Percentiles rank a stretch among this genome's conserved stretches.
Evolutionary conservation across 2,113 vertebrate genomes (phyloP).

Genomic region (Labeo catla): DNA sequence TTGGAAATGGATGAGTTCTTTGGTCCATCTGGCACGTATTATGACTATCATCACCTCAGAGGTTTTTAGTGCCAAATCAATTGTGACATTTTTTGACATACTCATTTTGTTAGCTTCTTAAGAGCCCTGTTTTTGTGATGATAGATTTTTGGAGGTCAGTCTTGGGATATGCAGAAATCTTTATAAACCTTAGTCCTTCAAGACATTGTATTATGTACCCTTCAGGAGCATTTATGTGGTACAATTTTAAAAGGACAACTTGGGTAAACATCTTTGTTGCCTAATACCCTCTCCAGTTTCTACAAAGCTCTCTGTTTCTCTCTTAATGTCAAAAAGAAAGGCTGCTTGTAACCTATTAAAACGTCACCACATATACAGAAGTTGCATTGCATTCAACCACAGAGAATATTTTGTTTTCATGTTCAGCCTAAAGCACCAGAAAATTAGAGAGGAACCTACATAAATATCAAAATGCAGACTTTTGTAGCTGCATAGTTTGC

Average conservation of each 20-base stretch:
- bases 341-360: slow-evolving; percentile 22
- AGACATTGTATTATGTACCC: slow-evolving; percentile 9
- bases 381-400: not conserved
- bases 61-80: not conserved
- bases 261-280: not conserved
- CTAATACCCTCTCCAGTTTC: not conserved
- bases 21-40: not conserved
- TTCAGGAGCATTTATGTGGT: not conserved
- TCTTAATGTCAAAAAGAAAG: not conserved
- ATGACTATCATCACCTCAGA: not conserved
- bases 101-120: not conserved
- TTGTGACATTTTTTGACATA: not conserved
- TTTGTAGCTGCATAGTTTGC: not conserved
- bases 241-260: not conserved
- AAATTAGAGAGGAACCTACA: not conserved
- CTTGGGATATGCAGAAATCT: not conserved
- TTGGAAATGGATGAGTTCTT: not conserved
- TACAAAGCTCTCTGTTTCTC: not conserved
- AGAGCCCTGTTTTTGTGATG: not conserved
- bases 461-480: slow-evolving; percentile 1
- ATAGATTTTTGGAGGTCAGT: not conserved
- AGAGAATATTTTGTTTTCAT: slow-evolving; percentile 1
- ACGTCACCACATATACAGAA: not conserved
- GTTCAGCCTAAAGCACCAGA: not conserved
- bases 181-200: not conserved